Base-by-base conservation (phyloP, 2,113 vertebrate species). In the Lepisosteus osseus region DNA sequence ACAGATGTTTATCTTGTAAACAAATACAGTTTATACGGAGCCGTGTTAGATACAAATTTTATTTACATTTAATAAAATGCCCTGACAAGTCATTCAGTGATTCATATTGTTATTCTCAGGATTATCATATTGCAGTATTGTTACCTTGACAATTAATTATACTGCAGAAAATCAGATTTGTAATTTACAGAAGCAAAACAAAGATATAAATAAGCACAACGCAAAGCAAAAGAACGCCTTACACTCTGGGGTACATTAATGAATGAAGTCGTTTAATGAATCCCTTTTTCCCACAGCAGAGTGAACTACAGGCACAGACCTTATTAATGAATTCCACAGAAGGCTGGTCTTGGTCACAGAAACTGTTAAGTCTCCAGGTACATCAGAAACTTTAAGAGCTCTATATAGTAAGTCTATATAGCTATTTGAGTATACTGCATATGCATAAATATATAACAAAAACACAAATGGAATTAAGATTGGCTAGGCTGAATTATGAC, bases 281-380 rank as follows among this genome's bases (percentile, higher is more conserved):
- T 57, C 54, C 40, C 54, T 5, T 2, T 7, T 54, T n/a, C 51
- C 54, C 67, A 6, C 3, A 14, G 54, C 1, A 42, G 40, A 29
- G 13, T 40, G 14, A 41, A 43, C 42, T 44, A n/a, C 8, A 67
- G 67, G 3, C 44, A 68, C 45, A 54, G 51, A 68, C 47, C 54
- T 68, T 3, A 54, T n/a, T 54, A 54, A 47, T n/a, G 13, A 45
- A 67, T 47, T 54, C 15, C 67, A 55, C 54, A 68, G 51, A n/a
- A 11, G 55, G 2, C 17, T 68, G 67, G 51, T 17, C 11, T 12
- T 13, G 54, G 47, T 14, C 65, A 15, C 8, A 15, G 13, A 67
- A 44, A 4, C 44, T 7, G 13, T 2, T 14, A 44, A 67, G 13
- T n/a, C 9, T 43, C 6, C 43, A 17, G 45, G 45, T 14, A 65